Base-by-base conservation (phyloP, 2,113 vertebrate genomes). In the Sinocyclocheilus anshuiensis region DNA sequence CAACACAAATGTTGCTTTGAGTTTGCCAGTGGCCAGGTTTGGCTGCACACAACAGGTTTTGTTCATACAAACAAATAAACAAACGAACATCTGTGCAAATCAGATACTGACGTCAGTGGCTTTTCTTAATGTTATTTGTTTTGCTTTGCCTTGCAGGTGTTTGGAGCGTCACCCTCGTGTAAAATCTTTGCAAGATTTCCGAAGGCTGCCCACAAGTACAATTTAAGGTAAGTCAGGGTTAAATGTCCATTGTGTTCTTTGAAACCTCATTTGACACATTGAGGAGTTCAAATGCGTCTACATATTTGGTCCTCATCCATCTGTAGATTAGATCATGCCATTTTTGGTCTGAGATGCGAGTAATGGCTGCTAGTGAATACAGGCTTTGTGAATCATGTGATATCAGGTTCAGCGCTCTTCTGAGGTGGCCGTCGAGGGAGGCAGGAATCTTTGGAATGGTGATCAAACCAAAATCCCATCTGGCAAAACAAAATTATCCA, bases 371-470 rank as follows among this genome's bases (percentile, higher is more conserved):
- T 45, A 24, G 29, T 72, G 82, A 77, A 82, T 77, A 76, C 22
- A 74, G 29, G 50, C 77, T 69, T 83, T 79, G 50, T 83, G 65
- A 15, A 57, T 74, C 85, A 59, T 81, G 67, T 84, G 81, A 88
- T 80, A 84, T 86, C 78, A 84, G 74, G 48, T 88, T 88, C 53
- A 57, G 87, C 4, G 13, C 12, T 24, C 57, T 57, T 65, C 53
- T 83, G 63, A 63, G 42, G 55, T 57, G 55, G 55, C 55, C 18
- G 18, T 20, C 6, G 55, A 18, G 18, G 18, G 50, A 65, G 65
- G 48, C 63, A 63, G 29, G 84, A 84, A 84, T 88, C 77, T 79
- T 76, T 80, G 81, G 87, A 84, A 80, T 84, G 42, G 65, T 6
- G 12, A 57, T 84, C 77, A 65, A 36, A 84, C 55, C 81, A 69